Evolutionary conservation across 2,113 vertebrate genomes (phyloP).

Genomic region (Casuarius casuarius): DNA sequence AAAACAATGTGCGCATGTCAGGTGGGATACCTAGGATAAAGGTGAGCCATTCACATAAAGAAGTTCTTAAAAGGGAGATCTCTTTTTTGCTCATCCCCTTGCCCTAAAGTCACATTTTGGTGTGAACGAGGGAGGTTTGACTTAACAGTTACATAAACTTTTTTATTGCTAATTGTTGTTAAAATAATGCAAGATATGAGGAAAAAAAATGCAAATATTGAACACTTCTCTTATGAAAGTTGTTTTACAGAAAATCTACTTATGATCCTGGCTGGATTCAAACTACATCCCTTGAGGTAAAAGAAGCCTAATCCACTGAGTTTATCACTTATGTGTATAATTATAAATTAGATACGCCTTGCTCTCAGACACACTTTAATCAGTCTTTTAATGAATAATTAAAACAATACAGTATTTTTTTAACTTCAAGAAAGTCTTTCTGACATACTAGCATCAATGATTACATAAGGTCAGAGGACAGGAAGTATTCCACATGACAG

Average conservation of each 20-base stretch:
- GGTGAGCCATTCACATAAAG: background rate
- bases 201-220: background rate
- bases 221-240: background rate
- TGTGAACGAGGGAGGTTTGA: background rate
- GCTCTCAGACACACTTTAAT: slow-evolving; percentile 4
- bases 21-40: background rate
- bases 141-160: background rate
- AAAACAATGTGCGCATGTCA: background rate
- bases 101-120: background rate
- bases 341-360: background rate
- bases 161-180: background rate
- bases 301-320: background rate
- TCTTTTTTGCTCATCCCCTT: background rate
- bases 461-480: background rate
- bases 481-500: background rate
- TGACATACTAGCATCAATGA: background rate
- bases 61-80: background rate
- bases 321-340: background rate
- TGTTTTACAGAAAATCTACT: background rate
- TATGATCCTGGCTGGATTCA: background rate
- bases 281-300: background rate
- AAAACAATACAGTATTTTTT: background rate
- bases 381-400: background rate
- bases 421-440: background rate
- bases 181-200: background rate